These are phyloP conservation scores for Theristicus caerulescens DNA, from an alignment of 2,113 vertebrate species.

Conservation along the genomic window DNA sequence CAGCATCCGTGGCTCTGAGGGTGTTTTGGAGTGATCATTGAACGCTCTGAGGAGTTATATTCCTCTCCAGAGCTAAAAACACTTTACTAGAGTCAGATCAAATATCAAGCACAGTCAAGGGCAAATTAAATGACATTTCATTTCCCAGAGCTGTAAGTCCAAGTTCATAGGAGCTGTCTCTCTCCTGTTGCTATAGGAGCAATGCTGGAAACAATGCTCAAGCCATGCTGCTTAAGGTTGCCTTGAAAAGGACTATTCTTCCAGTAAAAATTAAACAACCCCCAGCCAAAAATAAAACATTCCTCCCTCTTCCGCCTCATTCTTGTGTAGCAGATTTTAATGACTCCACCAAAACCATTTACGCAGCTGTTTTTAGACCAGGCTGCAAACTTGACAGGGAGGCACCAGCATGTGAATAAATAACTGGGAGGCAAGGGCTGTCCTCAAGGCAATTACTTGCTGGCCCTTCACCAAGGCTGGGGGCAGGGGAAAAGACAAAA, in stretches of 20 bases:
- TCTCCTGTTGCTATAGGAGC: background rate
- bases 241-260: background rate
- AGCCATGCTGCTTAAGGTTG: background rate
- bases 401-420: background rate
- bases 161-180: background rate
- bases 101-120: conserved; percentile 15
- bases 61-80: conserved; percentile 13
- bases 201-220: background rate
- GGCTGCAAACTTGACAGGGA: background rate
- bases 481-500: background rate
- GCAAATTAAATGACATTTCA: conserved; percentile 48
- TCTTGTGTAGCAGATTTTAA: background rate
- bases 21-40: background rate
- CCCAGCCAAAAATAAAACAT: background rate
- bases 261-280: conserved; percentile 1
- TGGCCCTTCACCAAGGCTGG: background rate
- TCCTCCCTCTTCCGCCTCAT: background rate
- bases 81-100: conserved; percentile 24
- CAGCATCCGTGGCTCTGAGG: accelerated
- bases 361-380: background rate
- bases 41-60: background rate
- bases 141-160: background rate
- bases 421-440: background rate
- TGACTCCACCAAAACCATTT: background rate
- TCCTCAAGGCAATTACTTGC: background rate